Conservation (phyloP, 2,797 vertebrate genomes). For the Podarcis lilfordi region DNA sequence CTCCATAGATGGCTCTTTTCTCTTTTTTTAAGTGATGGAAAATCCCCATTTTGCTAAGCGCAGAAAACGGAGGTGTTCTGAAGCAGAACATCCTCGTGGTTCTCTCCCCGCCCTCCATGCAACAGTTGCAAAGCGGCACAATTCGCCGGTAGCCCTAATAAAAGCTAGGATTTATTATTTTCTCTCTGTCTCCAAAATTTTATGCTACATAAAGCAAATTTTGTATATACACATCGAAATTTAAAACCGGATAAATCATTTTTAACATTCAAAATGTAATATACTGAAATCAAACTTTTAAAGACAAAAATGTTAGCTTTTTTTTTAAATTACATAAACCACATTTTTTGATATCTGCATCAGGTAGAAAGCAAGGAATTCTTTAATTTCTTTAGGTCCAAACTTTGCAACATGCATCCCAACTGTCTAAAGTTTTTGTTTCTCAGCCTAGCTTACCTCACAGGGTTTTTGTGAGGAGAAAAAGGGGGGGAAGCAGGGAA, state of each 20-base stretch:
- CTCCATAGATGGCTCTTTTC: neutral
- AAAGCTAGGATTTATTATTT: neutral
- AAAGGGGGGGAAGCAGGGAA: neutral
- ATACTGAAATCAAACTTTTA: neutral
- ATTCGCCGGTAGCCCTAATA: neutral
- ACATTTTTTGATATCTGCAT: too few relatives aligned
- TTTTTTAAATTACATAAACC: too few relatives aligned
- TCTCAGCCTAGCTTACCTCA: neutral
- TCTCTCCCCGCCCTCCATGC: too few relatives aligned
- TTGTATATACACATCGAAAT: too few relatives aligned
- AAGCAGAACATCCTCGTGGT: too few relatives aligned
- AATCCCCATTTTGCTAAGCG: constrained; percentile 3
- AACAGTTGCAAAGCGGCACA: neutral
- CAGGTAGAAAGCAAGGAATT: neutral
- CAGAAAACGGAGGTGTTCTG: too few relatives aligned
- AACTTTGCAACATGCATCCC: neutral
- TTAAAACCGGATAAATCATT: too few relatives aligned
- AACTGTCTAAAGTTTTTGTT: neutral
- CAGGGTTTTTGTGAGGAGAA: neutral
- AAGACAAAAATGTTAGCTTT: neutral
- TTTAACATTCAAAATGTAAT: too few relatives aligned
- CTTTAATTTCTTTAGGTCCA: neutral
- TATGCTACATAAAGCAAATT: neutral
- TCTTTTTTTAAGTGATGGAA: neutral
- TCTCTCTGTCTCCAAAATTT: neutral